A percentile compares a stretch with the other conserved stretches of the same genome.
These are phyloP conservation scores for Drepanosiphum platanoidis DNA, from an alignment of 2,888 invertebrate species.

Conservation along the genomic window DNA sequence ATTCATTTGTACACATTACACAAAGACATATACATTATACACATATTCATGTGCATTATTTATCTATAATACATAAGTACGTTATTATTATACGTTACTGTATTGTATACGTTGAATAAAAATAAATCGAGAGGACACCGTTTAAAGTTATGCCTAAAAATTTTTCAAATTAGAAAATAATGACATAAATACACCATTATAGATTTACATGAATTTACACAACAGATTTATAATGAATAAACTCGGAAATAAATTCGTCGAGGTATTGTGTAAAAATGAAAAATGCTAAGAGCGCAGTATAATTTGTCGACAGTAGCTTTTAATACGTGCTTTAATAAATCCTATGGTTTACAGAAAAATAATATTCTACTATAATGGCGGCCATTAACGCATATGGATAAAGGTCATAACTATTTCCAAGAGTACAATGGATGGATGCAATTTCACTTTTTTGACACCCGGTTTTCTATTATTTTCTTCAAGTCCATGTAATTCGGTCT, in stretches of 20 bases:
- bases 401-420: conserved; percentile 8
- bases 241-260: conserved; percentile 3
- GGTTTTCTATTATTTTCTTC: conserved; percentile 22
- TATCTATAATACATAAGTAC: background rate
- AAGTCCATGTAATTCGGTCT: conserved; percentile 21
- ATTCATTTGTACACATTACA: background rate
- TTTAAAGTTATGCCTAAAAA: conserved; percentile 16
- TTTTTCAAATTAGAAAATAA: conserved; percentile 12
- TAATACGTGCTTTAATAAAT: conserved; percentile 6
- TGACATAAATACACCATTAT: no score
- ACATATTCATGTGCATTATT: background rate
- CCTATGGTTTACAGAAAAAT: background rate
- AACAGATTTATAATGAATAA: no score
- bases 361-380: background rate
- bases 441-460: conserved; percentile 21
- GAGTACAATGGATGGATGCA: background rate
- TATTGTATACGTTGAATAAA: background rate
- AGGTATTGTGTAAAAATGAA: conserved; percentile 19
- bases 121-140: conserved; percentile 5
- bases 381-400: background rate
- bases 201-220: no score
- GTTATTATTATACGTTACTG: background rate
- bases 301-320: conserved; percentile 14
- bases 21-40: background rate
- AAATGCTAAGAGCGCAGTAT: background rate